Conservation (phyloP, 2,797 vertebrate species). For the Agapornis canus region DNA sequence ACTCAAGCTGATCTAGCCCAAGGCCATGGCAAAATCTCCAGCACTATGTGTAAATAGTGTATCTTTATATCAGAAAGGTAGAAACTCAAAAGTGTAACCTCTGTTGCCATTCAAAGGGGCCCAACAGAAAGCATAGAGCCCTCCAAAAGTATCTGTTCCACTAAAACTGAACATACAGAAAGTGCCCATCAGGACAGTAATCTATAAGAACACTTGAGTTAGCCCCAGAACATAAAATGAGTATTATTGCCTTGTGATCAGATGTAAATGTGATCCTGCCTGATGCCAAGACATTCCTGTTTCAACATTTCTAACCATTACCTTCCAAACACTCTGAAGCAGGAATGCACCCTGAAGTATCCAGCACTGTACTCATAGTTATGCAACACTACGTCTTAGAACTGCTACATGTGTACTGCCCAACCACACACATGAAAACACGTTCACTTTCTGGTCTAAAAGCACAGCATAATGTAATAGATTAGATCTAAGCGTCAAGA, state of each 20-base stretch:
- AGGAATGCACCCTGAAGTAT: conserved; percentile 29
- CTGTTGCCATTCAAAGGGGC: neutral
- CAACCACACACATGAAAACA: conserved; percentile 45
- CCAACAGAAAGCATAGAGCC: neutral
- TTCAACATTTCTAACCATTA: conserved; percentile 40
- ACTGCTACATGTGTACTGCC: conserved; percentile 35
- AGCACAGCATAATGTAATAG: conserved; percentile 13
- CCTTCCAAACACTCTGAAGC: conserved; percentile 17
- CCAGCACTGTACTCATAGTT: conserved; percentile 30
- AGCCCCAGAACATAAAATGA: neutral
- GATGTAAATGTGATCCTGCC: neutral
- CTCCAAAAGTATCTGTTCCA: neutral
- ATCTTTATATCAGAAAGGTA: neutral
- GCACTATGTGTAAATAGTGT: neutral
- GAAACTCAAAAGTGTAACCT: neutral
- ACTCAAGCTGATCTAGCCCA: neutral
- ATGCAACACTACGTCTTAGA: conserved; percentile 20
- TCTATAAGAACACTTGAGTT: neutral
- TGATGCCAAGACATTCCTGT: neutral
- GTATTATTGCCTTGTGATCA: conserved; percentile 10
- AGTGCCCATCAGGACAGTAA: neutral
- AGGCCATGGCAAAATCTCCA: neutral
- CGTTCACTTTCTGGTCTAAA: neutral
- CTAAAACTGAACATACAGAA: neutral
- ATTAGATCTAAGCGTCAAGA: conserved; percentile 39